Evolutionary conservation across 2,113 vertebrate species (phyloP).

Genomic region (Sarotherodon lohbergeri): DNA sequence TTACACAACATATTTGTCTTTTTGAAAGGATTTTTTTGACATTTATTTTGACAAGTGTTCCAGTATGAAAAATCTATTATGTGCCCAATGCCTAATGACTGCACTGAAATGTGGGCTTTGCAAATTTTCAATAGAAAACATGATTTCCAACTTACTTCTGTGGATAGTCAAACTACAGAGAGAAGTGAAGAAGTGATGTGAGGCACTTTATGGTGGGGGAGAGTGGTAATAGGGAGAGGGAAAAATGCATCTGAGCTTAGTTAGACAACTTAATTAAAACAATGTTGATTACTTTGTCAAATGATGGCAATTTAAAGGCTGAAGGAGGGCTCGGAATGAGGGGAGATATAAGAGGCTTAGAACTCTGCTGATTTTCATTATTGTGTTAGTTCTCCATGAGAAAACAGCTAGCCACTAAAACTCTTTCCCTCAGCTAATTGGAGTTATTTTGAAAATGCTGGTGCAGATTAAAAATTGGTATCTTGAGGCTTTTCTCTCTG

Average conservation of each 20-base stretch:
- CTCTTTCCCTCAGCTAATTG: background rate
- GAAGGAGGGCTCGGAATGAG: background rate
- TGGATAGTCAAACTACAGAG: background rate
- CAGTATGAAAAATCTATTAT: background rate
- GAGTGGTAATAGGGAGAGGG: background rate
- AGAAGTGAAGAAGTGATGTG: background rate
- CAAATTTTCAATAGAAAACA: background rate
- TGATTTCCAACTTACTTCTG: background rate
- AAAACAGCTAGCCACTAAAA: background rate
- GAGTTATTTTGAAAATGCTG: background rate
- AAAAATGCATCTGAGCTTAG: constrained; percentile 14
- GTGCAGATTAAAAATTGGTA: background rate
- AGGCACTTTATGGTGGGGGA: background rate
- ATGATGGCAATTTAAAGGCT: constrained; percentile 34
- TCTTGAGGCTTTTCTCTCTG: background rate
- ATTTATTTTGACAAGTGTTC: background rate
- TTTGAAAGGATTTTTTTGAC: background rate
- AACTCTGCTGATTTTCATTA: constrained; percentile 26
- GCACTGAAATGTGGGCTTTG: background rate
- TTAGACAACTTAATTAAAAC: constrained; percentile 51
- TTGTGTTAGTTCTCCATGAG: constrained; percentile 29
- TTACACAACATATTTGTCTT: background rate
- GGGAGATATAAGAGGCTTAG: constrained; percentile 15
- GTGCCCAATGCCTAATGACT: background rate
- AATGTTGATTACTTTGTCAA: constrained; percentile 44